Conservation (phyloP, 1,140 invertebrate genomes). For the Apocrypta bakeri region DNA sequence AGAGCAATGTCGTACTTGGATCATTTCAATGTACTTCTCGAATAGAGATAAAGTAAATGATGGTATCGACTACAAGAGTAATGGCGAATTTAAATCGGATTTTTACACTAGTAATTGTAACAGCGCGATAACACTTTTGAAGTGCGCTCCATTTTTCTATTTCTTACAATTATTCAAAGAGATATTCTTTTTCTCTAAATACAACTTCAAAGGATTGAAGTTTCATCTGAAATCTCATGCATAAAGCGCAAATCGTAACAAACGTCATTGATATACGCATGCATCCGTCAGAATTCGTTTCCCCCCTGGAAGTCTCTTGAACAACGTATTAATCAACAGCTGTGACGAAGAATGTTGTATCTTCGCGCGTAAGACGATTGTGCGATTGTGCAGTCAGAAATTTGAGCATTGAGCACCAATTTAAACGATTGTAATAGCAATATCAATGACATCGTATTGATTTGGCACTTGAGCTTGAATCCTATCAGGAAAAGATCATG, state of each 20-base stretch:
- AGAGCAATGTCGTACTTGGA: slow-evolving; percentile 28
- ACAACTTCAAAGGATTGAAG: slow-evolving; percentile 17
- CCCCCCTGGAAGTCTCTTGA: slow-evolving; percentile 6
- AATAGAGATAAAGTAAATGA: not conserved
- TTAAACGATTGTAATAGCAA: slow-evolving; percentile 35
- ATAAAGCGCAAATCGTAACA: slow-evolving; percentile 26
- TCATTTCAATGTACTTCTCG: slow-evolving; percentile 6
- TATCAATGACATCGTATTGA: slow-evolving; percentile 25
- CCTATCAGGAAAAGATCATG: slow-evolving; percentile 9
- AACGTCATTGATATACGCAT: slow-evolving; percentile 3
- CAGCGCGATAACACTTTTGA: slow-evolving; percentile 26
- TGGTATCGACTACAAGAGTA: not conserved
- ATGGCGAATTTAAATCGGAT: slow-evolving; percentile 18
- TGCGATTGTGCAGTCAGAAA: slow-evolving; percentile 23
- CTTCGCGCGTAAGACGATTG: not conserved
- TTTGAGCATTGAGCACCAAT: slow-evolving; percentile 32
- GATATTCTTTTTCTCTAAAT: slow-evolving; percentile 29
- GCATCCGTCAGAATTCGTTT: slow-evolving; percentile 3
- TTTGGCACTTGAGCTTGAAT: not conserved
- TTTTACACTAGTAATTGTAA: slow-evolving; percentile 23
- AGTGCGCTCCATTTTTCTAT: slow-evolving; percentile 14
- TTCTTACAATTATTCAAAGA: slow-evolving; percentile 22
- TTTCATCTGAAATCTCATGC: not conserved
- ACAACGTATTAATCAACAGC: not conserved
- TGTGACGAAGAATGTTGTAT: not conserved